Base-by-base conservation (phyloP, 1,140 invertebrate species). In the Mycetomoellerius zeteki region DNA sequence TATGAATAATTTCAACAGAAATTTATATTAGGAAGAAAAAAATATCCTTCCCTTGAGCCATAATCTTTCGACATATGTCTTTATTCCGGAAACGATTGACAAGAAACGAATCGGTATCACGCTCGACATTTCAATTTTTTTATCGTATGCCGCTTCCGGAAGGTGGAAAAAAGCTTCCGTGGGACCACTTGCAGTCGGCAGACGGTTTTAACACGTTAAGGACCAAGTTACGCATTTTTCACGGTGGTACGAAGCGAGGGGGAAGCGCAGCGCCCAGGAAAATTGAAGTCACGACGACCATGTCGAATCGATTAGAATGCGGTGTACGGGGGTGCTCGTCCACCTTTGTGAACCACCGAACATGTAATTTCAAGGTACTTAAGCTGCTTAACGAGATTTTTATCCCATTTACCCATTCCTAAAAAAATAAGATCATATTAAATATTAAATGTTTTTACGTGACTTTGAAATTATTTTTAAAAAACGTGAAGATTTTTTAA, bases 291-390 rank as follows among this genome's bases (percentile, higher is more conserved):
- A 78, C 88, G 76, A 89, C 82, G 65, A 56, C 82, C 82, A 77
- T 91, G 80, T 77, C 93, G 84, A 95, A 95, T 95, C 92, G 90
- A 95, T 95, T 94, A 91, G 67, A 82, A 92, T 85, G 89, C 89
- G 86, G 72, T 71, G 50, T 88, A 87, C 52, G 80, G 86, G 91
- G 91, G 90, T 91, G 89, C 89, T 90, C 89, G 87, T 69, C 87
- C 78, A 90, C 86, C 91, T 91, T 88, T 90, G 56, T 86, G 62
- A 85, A 85, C 90, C 90, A 91, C 91, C 88, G 86, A 90, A 92
- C 86, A 33, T 92, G 87, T 93, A 93, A 95, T 95, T 95, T 95
- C 94, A 95, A 93, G 94, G 91, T 95, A 95, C 82, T 95, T 94
- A 94, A 87, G 33, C 27, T 77, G 88, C 88, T 94, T 94, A 93